Evolutionary conservation across 2,113 vertebrate species (phyloP), one percentile per base, ranked within the genome.

Genomic region (Acrocephalus arundinaceus): DNA sequence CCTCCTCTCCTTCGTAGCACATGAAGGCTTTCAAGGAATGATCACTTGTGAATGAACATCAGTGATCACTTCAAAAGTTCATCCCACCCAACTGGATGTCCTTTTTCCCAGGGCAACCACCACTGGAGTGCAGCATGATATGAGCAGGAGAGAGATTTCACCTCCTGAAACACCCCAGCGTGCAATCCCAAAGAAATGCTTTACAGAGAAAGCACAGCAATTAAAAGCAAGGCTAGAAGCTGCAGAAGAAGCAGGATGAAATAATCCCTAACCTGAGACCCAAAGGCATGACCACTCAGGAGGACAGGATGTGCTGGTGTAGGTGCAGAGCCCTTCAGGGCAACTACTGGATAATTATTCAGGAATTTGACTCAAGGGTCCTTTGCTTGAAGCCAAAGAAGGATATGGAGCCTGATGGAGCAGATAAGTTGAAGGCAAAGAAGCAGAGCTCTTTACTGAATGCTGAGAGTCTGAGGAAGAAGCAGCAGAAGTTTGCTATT

Each of bases 51-150:
- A 46, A 46, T 1, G 15, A 71, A n/a, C 24, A 48, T 51, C n/a
- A 33, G 54, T n/a, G 55, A 58, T n/a, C 55, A 33, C 54, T 86
- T 92, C 63, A 83, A 74, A 74, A 90, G 62, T 66, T 79, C 67
- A 73, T n/a, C 48, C 39, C 21, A 45, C 14, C 37, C 37, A 67
- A 20, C 21, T 21, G 25, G 24, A 15, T 16, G 62, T 51, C 15
- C 16, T 22, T 68, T 61, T 55, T 58, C 23, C 45, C 20, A 20
- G 12, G 20, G 19, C 37, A 58, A 18, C 7, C 48, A 65, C 19
- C 25, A 37, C 43, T 37, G 55, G 18, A 10, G 31, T 68, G 31
- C 39, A 68, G 51, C 7, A 18, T 17, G 37, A 17, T 35, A 21
- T 1, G 10, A 86, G 41, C 74, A 76, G 63, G 41, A 62, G 30